These are phyloP conservation scores for Leptinotarsa tumamoca DNA, from an alignment of 2,888 invertebrate species.

Conservation along the genomic window DNA sequence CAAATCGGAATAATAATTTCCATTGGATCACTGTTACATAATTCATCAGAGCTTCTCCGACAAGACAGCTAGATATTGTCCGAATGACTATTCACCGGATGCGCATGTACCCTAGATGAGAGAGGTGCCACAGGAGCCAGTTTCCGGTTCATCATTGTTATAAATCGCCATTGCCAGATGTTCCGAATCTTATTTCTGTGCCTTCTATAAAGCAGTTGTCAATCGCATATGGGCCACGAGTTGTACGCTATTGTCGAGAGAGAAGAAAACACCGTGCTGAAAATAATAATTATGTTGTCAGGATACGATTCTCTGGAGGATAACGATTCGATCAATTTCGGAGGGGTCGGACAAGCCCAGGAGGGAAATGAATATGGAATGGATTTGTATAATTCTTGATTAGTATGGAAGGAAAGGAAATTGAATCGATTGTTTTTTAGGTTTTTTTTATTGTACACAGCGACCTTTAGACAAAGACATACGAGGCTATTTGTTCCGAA, in stretches of 20 bases:
- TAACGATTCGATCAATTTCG: neutral
- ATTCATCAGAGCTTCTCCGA: too few relatives aligned
- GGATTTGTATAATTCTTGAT: neutral
- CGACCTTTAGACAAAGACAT: too few relatives aligned
- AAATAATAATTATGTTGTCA: conserved; percentile 21
- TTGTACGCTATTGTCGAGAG: conserved; percentile 12
- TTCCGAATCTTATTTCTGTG: conserved; percentile 36
- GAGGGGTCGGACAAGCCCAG: neutral
- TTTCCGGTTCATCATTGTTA: conserved; percentile 58
- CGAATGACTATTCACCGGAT: conserved; percentile 33
- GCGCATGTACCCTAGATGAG: conserved; percentile 28
- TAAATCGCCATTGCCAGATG: conserved; percentile 55
- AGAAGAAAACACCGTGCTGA: conserved; percentile 6
- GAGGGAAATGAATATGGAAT: neutral
- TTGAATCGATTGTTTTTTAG: neutral
- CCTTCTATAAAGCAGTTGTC: conserved; percentile 33
- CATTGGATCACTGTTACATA: too few relatives aligned
- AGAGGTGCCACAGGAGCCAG: conserved; percentile 43
- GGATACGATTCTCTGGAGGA: conserved; percentile 12
- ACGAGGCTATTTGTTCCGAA: too few relatives aligned
- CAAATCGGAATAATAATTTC: too few relatives aligned
- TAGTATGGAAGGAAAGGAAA: neutral
- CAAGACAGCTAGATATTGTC: neutral
- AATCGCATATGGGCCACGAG: conserved; percentile 31
- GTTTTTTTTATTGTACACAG: too few relatives aligned